Conservation (phyloP, 2,113 vertebrate species). For the Antennarius striatus region DNA sequence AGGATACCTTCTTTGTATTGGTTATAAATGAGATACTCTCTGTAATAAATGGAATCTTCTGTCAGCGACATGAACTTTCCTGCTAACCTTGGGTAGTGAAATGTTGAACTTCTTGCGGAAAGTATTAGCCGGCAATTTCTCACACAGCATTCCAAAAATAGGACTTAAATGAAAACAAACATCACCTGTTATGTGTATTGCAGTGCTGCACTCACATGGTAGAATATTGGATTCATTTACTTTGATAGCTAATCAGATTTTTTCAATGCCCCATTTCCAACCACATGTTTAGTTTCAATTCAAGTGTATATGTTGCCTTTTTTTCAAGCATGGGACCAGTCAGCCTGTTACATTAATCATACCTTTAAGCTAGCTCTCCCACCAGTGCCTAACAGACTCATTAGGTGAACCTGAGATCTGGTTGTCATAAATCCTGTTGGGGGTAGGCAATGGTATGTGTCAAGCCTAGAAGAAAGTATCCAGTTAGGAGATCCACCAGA, state of each 20-base stretch:
- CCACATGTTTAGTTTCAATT: slow-evolving; percentile 50
- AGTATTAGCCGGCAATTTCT: slow-evolving; percentile 53
- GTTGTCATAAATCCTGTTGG: slow-evolving; percentile 68
- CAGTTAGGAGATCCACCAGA: slow-evolving; percentile 45
- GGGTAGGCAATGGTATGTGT: slow-evolving; percentile 57
- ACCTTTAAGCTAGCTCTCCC: slow-evolving; percentile 56
- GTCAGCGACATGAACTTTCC: slow-evolving; percentile 70
- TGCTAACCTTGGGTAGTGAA: slow-evolving; percentile 61
- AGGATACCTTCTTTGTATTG: slow-evolving; percentile 61
- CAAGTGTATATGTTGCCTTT: slow-evolving; percentile 49
- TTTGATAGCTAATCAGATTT: slow-evolving; percentile 39
- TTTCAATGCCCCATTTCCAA: slow-evolving; percentile 45
- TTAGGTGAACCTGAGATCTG: slow-evolving; percentile 66
- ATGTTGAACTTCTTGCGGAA: slow-evolving; percentile 48
- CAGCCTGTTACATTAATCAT: slow-evolving; percentile 70
- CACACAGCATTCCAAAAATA: slow-evolving; percentile 39
- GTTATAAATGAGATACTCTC: slow-evolving; percentile 52
- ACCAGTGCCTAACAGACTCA: slow-evolving; percentile 66
- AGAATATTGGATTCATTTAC: background rate
- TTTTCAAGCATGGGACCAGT: slow-evolving; percentile 53
- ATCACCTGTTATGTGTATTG: slow-evolving; percentile 24
- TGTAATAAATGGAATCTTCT: slow-evolving; percentile 70
- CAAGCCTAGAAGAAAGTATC: slow-evolving; percentile 63
- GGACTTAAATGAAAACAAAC: slow-evolving; percentile 44
- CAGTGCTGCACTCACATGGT: slow-evolving; percentile 2